phyloP scores from a whole-genome alignment of 2,888 invertebrate genomes.

The Glyphotaelius pellucidus region DNA sequence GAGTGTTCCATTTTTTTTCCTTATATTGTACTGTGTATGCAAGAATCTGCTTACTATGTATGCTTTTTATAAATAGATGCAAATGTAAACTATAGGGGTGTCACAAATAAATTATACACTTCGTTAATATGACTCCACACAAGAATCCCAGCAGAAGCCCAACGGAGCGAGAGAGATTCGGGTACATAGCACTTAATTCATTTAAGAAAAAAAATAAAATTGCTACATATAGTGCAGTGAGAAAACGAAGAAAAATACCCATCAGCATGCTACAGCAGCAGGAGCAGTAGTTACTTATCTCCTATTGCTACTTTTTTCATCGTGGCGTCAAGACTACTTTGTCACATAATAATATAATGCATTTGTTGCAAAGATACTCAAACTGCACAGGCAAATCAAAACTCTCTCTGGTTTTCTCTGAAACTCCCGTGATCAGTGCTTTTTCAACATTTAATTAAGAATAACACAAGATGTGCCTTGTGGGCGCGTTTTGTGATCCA shows the following conservation, averaged over 20 bases:
- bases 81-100: background rate
- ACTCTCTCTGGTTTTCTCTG: background rate
- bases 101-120: background rate
- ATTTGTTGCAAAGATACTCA: background rate
- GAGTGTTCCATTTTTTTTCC: too few species aligned
- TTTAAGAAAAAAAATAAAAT: background rate
- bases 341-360: background rate
- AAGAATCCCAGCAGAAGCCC: background rate
- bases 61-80: background rate
- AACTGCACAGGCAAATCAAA: background rate
- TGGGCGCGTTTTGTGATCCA: too few species aligned
- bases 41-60: too few species aligned
- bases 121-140: background rate
- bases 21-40: too few species aligned
- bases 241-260: background rate
- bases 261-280: background rate
- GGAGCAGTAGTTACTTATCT: background rate
- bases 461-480: too few species aligned
- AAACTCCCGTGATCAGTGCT: background rate
- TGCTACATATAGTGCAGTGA: background rate
- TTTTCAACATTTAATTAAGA: too few species aligned
- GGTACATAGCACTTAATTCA: background rate
- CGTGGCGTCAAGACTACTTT: background rate
- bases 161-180: background rate
- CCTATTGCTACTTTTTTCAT: background rate